Conservation (phyloP, 2,797 vertebrate genomes). For the Todus mexicanus region DNA sequence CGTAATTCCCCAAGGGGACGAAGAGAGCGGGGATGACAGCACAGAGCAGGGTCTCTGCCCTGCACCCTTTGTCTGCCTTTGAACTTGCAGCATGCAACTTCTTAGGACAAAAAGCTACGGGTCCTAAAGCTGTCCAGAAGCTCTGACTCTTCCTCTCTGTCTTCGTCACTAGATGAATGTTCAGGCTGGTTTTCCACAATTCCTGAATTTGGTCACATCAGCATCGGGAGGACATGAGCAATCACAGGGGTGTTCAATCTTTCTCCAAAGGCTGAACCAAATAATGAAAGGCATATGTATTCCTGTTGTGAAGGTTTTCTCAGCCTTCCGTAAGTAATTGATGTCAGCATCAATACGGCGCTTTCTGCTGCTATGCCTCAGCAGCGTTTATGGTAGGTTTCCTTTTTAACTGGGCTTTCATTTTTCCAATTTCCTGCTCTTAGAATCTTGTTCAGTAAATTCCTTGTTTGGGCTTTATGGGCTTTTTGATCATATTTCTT, state of each 20-base stretch:
- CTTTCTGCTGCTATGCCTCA: slow-evolving; percentile 1
- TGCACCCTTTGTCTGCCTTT: not conserved
- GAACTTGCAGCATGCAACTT: not conserved
- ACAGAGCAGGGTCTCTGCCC: not conserved
- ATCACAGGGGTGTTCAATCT: not conserved
- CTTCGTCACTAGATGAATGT: not conserved
- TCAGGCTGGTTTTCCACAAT: not conserved
- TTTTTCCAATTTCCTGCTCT: slow-evolving; percentile 53
- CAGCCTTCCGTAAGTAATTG: slow-evolving; percentile 17
- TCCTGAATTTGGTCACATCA: not conserved
- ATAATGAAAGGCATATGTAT: slow-evolving; percentile 34
- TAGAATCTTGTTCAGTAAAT: slow-evolving; percentile 49
- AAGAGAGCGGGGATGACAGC: not conserved
- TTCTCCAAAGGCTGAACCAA: not conserved
- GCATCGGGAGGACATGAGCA: not conserved
- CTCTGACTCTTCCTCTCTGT: not conserved
- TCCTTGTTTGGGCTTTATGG: slow-evolving; percentile 46
- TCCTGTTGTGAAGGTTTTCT: not conserved
- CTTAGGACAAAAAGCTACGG: not conserved
- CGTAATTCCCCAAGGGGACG: not conserved
- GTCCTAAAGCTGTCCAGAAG: not conserved
- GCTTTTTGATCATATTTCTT: slow-evolving; percentile 58
- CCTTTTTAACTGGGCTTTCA: slow-evolving; percentile 24
- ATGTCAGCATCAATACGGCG: slow-evolving; percentile 15
- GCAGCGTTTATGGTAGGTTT: slow-evolving; percentile 1